These are phyloP conservation scores for Pleuronectes platessa DNA, from an alignment of 2,113 vertebrate species.

Conservation along the genomic window DNA sequence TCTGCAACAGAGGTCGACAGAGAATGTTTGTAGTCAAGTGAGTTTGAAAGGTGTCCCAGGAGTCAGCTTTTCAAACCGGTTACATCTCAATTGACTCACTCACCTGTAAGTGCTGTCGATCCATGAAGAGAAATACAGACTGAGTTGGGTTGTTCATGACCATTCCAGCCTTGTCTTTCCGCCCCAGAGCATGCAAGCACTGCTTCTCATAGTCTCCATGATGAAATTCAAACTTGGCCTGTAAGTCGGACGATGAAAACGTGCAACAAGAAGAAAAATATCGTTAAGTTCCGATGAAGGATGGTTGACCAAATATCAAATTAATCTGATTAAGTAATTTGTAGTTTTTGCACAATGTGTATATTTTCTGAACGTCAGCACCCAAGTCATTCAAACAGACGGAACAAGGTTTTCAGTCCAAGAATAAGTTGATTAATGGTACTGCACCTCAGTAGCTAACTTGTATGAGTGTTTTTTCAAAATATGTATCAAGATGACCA, in stretches of 20 bases:
- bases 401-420: not conserved
- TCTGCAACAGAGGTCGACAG: conserved; percentile 78
- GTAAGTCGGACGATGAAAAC: conserved; percentile 17
- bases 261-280: conserved; percentile 4
- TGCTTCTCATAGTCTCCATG: conserved; percentile 99
- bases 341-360: too few relatives aligned
- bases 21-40: not conserved
- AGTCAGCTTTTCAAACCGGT: not conserved
- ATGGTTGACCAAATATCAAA: too few relatives aligned
- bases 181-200: conserved; percentile 97
- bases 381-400: not conserved
- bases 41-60: not conserved
- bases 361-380: not conserved
- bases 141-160: conserved; percentile 88
- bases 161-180: conserved; percentile 99
- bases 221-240: conserved; percentile 99
- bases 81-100: not conserved
- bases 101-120: conserved; percentile 99
- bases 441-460: too few relatives aligned
- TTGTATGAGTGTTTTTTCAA: too few relatives aligned
- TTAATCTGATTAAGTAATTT: too few relatives aligned
- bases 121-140: conserved; percentile 99
- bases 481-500: too few relatives aligned
- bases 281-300: too few relatives aligned
- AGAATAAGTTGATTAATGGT: too few relatives aligned